A percentile compares a stretch with the other conserved stretches of the same genome.
Evolutionary conservation across 1,140 invertebrate genomes (phyloP).

Genomic region (Chelonus insularis): DNA sequence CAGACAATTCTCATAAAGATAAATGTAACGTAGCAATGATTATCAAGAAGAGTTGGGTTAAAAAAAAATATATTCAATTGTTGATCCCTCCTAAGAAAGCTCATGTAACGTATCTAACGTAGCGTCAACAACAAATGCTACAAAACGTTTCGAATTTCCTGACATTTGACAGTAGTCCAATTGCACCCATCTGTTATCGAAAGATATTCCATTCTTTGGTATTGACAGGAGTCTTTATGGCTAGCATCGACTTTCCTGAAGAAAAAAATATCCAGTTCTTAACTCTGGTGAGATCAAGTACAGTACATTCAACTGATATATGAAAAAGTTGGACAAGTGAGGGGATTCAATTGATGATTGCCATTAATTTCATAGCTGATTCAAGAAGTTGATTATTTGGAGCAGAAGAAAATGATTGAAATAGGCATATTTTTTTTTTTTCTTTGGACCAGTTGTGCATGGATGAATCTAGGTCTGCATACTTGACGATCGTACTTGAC

Average conservation of each 20-base stretch:
- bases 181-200: neutral
- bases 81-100: neutral
- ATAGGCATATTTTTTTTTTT: neutral
- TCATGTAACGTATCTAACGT: no score
- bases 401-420: neutral
- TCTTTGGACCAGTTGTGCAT: neutral
- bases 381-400: neutral
- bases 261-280: neutral
- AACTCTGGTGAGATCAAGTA: neutral
- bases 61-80: neutral
- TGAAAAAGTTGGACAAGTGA: no score
- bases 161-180: neutral
- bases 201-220: neutral
- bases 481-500: slow-evolving; percentile 37
- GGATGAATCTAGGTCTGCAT: slow-evolving; percentile 31
- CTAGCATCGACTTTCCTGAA: neutral
- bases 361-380: no score
- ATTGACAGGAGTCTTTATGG: neutral
- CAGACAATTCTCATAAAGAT: no score
- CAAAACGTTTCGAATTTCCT: neutral
- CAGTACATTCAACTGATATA: neutral
- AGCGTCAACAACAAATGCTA: no score
- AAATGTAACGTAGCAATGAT: no score
- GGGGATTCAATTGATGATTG: no score
- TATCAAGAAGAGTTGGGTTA: no score